Evolutionary conservation across 2,113 vertebrate genomes (phyloP), one percentile per base, ranked within the genome.

Genomic region (Tretioscincus oriximinensis): DNA sequence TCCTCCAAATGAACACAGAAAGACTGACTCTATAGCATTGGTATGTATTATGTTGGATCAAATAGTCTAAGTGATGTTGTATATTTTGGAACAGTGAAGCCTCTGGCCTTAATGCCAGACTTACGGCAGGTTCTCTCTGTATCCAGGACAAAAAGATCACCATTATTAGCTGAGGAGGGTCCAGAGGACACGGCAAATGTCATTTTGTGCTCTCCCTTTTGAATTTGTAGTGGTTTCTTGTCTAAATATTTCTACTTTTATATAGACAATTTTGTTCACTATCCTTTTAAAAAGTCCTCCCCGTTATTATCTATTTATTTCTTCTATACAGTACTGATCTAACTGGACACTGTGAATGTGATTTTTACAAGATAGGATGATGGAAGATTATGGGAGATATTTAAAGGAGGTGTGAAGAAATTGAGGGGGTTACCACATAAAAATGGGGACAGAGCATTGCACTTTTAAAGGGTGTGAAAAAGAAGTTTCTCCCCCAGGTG

Each of bases 61-160:
- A 21, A n/a, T 22, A n/a, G 45, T 26, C 54, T 69, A 31, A 58
- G 26, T 9, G 65, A 58, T 35, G 18, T 5, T 67, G 77, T 24
- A 20, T 31, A n/a, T 78, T 74, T 78, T 68, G 66, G 80, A 71
- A 66, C 1, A 1, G 35, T 61, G 68, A 64, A 81, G 77, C 63
- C 26, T 16, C 20, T 81, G 0, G 3, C 11, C 1, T 24, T 47
- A 51, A 2, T 47, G 60, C 74, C 81, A 85, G 60, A 49, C 24
- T 73, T 49, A 54, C 0, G 0, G 0, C 0, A 47, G 24, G 64
- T 69, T 51, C 68, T 77, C 74, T 75, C 77, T 77, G 79, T 45
- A 49, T 22, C 73, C 0, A 0, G 74, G 21, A 69, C 9, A 21
- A 58, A 84, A 85, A 86, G 81, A 58, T 81, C 77, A 78, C 65